phyloP scores from a whole-genome alignment of 2,797 vertebrate species.

The Pangasius macronema region DNA sequence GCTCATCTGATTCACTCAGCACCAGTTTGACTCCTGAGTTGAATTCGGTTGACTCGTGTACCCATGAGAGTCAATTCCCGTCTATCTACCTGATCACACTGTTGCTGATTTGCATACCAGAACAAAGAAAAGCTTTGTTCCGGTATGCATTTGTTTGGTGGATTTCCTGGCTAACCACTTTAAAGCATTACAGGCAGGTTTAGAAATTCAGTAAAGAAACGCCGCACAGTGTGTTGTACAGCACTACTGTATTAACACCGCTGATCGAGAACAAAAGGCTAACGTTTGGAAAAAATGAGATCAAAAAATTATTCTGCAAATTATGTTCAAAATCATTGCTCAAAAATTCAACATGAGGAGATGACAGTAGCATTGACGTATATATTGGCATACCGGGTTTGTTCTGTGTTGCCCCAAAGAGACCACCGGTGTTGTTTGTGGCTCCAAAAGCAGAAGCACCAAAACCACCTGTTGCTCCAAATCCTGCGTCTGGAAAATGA shows the following conservation, averaged over 20 bases:
- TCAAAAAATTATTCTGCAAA: neutral
- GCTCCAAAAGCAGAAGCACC: slow-evolving; percentile 89
- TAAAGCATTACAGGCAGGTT: neutral
- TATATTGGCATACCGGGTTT: slow-evolving; percentile 83
- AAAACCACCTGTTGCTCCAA: slow-evolving; percentile 86
- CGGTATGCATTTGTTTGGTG: too few species aligned
- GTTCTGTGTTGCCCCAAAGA: slow-evolving; percentile 86
- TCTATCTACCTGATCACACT: neutral
- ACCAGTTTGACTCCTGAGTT: neutral
- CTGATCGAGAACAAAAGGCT: neutral
- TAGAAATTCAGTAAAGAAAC: neutral
- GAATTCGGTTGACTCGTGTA: neutral
- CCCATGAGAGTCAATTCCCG: neutral
- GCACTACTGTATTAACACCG: too few species aligned
- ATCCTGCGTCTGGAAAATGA: slow-evolving; percentile 78
- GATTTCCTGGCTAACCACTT: neutral
- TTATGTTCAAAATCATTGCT: neutral
- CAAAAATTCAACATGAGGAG: neutral
- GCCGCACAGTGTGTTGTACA: neutral
- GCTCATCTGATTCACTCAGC: neutral
- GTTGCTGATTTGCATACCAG: neutral
- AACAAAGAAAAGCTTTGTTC: neutral
- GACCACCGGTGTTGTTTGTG: slow-evolving; percentile 81
- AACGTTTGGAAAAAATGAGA: neutral
- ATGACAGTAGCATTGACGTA: neutral